Conservation (phyloP, 1,140 invertebrate genomes). For the Adoxophyes honmai region DNA sequence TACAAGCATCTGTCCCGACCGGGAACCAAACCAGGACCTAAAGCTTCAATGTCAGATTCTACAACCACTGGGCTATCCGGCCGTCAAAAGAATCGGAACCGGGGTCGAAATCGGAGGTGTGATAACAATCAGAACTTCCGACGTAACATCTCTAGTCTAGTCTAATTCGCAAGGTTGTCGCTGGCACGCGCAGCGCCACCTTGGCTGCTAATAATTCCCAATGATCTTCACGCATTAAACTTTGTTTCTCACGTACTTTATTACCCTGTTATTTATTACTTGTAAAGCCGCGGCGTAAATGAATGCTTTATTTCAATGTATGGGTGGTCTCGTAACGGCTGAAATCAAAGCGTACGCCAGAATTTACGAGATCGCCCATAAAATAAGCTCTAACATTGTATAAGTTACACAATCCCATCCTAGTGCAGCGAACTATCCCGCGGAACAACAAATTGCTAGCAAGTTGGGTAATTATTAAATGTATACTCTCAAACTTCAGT, state of each 20-base stretch:
- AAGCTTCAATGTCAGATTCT: no score
- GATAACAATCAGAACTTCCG: no score
- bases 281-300: constrained; percentile 3
- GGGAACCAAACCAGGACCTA: no score
- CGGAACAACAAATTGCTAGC: no score
- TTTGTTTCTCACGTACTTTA: constrained; percentile 49
- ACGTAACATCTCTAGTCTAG: background rate
- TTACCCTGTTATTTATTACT: constrained; percentile 31
- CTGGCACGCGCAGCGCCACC: constrained; percentile 51
- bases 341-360: background rate
- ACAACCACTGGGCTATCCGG: no score
- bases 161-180: constrained; percentile 59
- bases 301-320: background rate
- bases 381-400: no score
- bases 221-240: constrained; percentile 54
- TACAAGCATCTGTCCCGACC: no score
- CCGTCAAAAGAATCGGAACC: no score
- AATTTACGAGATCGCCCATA: no score
- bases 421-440: constrained; percentile 1
- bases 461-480: no score
- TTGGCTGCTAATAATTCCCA: constrained; percentile 61
- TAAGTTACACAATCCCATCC: background rate
- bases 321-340: constrained; percentile 3
- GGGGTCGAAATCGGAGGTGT: no score
- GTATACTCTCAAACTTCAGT: no score